Base-by-base conservation (phyloP, 2,888 invertebrate genomes). In the Cinara cedri region DNA sequence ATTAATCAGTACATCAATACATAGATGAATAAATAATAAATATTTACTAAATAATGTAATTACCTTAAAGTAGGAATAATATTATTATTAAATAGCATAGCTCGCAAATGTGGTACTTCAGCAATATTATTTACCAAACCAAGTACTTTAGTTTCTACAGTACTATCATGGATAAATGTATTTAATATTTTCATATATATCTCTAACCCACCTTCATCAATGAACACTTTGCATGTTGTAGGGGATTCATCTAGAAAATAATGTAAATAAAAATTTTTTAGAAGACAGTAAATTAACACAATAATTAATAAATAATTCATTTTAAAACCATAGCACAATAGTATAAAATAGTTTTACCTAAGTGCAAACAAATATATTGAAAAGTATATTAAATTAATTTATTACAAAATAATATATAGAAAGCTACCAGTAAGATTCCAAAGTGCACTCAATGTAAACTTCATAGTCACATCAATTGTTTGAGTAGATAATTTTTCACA, bases 71-170 rank as follows among this genome's bases (percentile, higher is more conserved):
- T 87, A 81, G 85, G 84, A 80, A 90, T 86, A 84, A 90, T 89
- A 54, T 87, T 86, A 62, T 88, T 87, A 82, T 87, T 87, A 87
- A 90, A 88, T 62, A 90, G 85, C 44, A 86, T 85, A 62, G 86
- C 84, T 81, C 90, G 85, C 81, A 91, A 85, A 68, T 87, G 85
- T 26, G 87, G 86, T 60, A 92, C 92, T 87, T 93, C 92, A 9
- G 92, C 92, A 82, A 92, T 91, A 84, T 93, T 93, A 85, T 92
- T 93, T 83, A 93, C 85, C 8, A 92, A 86, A 14, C 92, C 91
- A 13, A 91, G 86, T 54, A 92, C 91, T 87, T 92, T 93, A 2
- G 92, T 92, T 85, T 92, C 91, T n/a, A 92, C 90, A 55, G 90
- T 89, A 62, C 89, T 89, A 83, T 90, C 89, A 44, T 88, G 88